These are phyloP conservation scores for Tromatobia lineatoria DNA, from an alignment of 2,888 invertebrate species.

Conservation along the genomic window DNA sequence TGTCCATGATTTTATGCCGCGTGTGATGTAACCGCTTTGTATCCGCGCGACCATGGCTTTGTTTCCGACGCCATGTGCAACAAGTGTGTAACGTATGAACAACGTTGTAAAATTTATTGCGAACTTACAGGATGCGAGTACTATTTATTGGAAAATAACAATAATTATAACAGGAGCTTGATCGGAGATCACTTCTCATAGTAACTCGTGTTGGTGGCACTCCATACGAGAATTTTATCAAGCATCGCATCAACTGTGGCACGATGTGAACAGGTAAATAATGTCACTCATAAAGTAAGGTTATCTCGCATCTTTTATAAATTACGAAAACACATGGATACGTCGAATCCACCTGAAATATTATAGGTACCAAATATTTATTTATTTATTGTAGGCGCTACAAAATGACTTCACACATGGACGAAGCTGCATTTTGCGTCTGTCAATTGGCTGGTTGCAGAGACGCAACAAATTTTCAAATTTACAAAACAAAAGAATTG, in stretches of 20 bases:
- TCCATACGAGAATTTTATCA: not conserved
- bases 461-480: slow-evolving; percentile 6
- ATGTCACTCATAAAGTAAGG: not conserved
- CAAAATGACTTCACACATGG: slow-evolving; percentile 4
- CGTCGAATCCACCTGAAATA: not conserved
- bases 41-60: slow-evolving; percentile 8
- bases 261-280: not conserved
- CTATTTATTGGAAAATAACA: slow-evolving; percentile 5
- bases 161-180: not conserved
- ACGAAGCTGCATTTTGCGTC: slow-evolving; percentile 1
- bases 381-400: not conserved
- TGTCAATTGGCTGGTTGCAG: slow-evolving; percentile 6
- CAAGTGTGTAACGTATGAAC: not conserved
- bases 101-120: not conserved
- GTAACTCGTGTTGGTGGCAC: not conserved
- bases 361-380: slow-evolving; percentile 2
- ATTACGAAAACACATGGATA: not conserved
- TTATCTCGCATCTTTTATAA: not conserved
- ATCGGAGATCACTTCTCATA: not conserved
- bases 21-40: slow-evolving; percentile 1
- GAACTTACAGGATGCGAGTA: not conserved
- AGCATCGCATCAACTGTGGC: not conserved
- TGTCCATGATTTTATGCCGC: slow-evolving; percentile 3
- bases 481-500: not conserved
- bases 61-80: slow-evolving; percentile 9